Conservation (phyloP, 2,113 vertebrate species). For the Vulpes ferrilata region DNA sequence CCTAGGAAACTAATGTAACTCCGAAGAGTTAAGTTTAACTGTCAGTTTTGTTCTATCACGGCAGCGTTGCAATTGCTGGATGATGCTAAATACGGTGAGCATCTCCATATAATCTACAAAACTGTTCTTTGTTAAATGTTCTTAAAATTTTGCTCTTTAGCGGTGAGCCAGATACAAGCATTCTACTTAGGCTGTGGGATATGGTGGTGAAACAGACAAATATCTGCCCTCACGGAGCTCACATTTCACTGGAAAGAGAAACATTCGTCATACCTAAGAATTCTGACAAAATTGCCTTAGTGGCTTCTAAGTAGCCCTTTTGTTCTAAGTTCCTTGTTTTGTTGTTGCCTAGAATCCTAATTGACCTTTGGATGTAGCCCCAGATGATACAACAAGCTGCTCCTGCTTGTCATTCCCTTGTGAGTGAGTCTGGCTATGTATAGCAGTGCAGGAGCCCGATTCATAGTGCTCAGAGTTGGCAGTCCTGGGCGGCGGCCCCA, state of each 20-base stretch:
- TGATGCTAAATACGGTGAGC: background rate
- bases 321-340: background rate
- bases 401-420: background rate
- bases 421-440: background rate
- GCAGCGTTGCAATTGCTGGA: background rate
- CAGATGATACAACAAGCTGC: background rate
- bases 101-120: background rate
- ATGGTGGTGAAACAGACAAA: background rate
- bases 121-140: background rate
- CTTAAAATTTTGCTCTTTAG: background rate
- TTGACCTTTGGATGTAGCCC: background rate
- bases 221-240: background rate
- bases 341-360: background rate
- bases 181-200: background rate
- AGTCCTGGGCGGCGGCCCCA: background rate
- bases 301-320: background rate
- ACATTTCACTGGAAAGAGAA: background rate
- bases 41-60: constrained; percentile 37
- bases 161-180: background rate
- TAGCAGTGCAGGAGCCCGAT: background rate
- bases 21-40: constrained; percentile 27
- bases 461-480: too few species aligned
- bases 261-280: background rate
- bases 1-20: background rate
- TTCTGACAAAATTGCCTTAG: background rate